These are phyloP conservation scores for Gymnoscopelus braueri DNA, from an alignment of 2,797 vertebrate species.

Conservation along the genomic window DNA sequence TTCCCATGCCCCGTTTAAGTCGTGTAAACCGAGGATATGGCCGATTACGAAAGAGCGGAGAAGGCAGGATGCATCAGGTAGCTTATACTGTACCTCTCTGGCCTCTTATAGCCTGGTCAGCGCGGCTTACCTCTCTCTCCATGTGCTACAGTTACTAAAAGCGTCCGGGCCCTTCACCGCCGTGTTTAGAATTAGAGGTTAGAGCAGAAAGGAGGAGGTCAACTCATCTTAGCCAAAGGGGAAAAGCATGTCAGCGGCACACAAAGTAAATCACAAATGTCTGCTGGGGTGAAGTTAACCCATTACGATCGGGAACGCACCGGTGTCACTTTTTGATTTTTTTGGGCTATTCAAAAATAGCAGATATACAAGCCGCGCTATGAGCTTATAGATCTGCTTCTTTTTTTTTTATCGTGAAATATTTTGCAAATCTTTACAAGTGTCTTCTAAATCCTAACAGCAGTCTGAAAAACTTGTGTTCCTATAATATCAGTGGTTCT, in stretches of 20 bases:
- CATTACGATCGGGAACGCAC: no score
- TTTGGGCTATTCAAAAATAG: no score
- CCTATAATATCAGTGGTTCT: no score
- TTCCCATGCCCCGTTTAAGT: conserved; percentile 35
- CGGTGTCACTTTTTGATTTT: no score
- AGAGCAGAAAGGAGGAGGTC: conserved; percentile 6
- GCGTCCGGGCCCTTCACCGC: background rate
- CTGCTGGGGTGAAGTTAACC: background rate
- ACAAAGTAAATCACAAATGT: background rate
- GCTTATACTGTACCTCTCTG: conserved; percentile 30
- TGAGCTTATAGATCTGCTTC: no score
- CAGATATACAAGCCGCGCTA: no score
- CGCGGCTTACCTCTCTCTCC: conserved; percentile 21
- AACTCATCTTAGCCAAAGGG: background rate
- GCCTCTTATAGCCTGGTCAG: conserved; percentile 12
- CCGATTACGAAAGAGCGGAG: conserved; percentile 31
- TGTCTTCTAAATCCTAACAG: no score
- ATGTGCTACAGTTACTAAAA: conserved; percentile 1
- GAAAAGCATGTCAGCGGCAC: conserved; percentile 9
- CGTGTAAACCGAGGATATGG: conserved; percentile 53
- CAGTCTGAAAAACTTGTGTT: no score
- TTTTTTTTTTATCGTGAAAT: no score
- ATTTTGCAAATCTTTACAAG: no score
- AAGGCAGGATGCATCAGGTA: conserved; percentile 51
- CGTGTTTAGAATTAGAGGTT: conserved; percentile 9